Conservation (phyloP, 2,113 vertebrate species). For the Vulpes lagopus region DNA sequence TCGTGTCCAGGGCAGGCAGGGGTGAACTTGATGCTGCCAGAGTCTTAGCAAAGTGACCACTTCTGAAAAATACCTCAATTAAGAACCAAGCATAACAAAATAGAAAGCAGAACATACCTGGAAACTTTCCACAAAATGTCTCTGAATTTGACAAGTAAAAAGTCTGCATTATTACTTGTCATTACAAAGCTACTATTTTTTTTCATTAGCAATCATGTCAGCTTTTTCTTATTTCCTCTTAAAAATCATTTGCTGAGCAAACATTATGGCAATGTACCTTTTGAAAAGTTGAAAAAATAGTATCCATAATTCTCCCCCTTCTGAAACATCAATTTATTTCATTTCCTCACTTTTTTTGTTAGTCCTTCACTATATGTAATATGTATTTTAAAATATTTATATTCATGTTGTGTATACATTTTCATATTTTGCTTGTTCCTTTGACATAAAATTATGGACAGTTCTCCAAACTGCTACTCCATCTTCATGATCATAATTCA, state of each 20-base stretch:
- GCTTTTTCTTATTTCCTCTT: neutral
- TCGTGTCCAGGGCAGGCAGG: neutral
- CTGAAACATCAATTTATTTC: neutral
- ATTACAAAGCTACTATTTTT: neutral
- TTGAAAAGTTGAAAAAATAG: slow-evolving; percentile 2
- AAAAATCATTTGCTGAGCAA: slow-evolving; percentile 12
- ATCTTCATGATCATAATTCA: neutral
- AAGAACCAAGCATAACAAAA: neutral
- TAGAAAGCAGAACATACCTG: neutral
- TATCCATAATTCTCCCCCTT: neutral
- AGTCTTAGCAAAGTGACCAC: neutral
- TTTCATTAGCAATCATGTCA: neutral
- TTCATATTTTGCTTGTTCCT: neutral
- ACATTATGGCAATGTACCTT: neutral
- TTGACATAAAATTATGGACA: neutral
- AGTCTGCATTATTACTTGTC: neutral
- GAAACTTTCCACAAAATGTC: neutral
- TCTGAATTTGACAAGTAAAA: neutral
- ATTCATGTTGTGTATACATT: neutral
- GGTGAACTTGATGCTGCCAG: neutral
- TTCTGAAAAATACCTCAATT: neutral
- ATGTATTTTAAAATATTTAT: neutral
- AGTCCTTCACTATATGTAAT: neutral
- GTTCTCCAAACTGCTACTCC: neutral
- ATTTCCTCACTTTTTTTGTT: neutral